Percentiles rank a stretch among this genome's conserved stretches.
Conservation (phyloP, 2,888 invertebrate species). For the Tipula helvola region DNA sequence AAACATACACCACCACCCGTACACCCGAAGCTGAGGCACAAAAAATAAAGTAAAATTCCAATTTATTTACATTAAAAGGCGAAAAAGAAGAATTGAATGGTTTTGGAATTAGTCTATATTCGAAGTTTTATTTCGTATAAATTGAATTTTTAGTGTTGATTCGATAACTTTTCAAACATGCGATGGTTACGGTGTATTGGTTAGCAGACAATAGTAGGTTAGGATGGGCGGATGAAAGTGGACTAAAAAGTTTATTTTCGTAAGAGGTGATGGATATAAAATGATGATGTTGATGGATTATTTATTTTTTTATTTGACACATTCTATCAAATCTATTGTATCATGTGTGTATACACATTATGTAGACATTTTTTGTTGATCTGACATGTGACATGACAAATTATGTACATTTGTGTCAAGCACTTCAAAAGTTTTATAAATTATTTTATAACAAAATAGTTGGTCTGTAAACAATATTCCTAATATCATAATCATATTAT, state of each 20-base stretch:
- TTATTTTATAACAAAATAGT: neutral
- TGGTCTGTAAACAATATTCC: neutral
- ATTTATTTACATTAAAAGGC: neutral
- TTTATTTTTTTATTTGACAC: neutral
- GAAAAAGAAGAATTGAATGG: neutral
- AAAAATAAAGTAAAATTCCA: neutral
- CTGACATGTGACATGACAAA: neutral
- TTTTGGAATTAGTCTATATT: neutral
- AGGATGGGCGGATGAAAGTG: neutral
- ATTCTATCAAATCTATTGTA: neutral
- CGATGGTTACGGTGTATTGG: neutral
- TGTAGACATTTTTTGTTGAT: neutral
- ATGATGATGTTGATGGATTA: constrained; percentile 4
- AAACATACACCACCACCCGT: neutral
- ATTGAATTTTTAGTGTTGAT: constrained; percentile 4
- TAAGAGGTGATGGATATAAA: neutral
- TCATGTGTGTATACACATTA: neutral
- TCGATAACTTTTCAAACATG: neutral
- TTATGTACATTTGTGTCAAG: neutral
- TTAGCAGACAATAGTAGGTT: neutral
- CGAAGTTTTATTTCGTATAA: too few species aligned
- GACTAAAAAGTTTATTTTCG: neutral
- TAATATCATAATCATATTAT: neutral
- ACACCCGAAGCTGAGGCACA: neutral
- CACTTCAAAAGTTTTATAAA: neutral